Evolutionary conservation across 1,140 invertebrate genomes (phyloP), one percentile per base, ranked within the genome.

Genomic region (Apis cerana): DNA sequence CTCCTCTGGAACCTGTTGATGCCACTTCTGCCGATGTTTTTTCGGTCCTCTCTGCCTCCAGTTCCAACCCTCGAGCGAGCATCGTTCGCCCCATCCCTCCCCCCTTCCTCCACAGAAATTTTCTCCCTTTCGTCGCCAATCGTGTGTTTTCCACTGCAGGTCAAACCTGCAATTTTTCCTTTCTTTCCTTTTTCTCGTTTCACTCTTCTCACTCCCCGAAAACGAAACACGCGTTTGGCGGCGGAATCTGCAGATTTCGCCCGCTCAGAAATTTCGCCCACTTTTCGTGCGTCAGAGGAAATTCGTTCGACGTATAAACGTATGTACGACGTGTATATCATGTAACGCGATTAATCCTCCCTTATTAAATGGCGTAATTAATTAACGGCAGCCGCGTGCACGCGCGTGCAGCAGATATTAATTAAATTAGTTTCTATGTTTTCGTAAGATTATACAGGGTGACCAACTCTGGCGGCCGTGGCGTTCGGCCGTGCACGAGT

Each of bases 1-100:
- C 13, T 54, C 0, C 61, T 21, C 21, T 2, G 52, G 43, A 80
- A 83, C 82, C 76, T 83, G 82, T 83, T 83, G 82, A 80, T 83
- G 76, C 81, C 61, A 43, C 67, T 80, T 80, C 69, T 61, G 21
- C 9, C 64, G 33, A 59, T 59, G 71, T 82, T 82, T 82, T 75
- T 67, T 33, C 2, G 59, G 27, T 23, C 23, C 17, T 1, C 19
- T 12, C n/a, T 12, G 23, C 21, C 12, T n/a, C 48, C 23, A 9
- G 12, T 58, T 48, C 5, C 64, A 78, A 10, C 33, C 61, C 12
- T 11, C 21, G 8, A 71, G 62, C 77, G 8, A 71, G 33, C 52
- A 27, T 33, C 21, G 17, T 12, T 33, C 10, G 17, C 58, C 52
- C 17, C 19, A 17, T 52, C 61, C 15, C 21, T 70, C 23, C 2